Base-by-base conservation (phyloP, 2,797 vertebrate species). In the Premnoplex brunnescens region DNA sequence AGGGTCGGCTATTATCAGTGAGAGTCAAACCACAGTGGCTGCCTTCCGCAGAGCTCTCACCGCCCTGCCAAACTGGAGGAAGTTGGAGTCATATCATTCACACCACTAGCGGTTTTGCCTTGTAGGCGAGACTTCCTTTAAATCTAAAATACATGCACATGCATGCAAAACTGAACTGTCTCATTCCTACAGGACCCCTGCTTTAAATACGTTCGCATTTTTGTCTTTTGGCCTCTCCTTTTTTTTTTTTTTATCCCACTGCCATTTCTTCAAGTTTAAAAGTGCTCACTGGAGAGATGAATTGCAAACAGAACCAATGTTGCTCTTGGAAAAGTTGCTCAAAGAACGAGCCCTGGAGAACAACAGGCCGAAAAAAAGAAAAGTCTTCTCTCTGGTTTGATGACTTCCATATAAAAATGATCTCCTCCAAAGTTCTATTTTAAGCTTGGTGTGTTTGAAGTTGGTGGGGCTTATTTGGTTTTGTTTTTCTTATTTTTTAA, bases 1-100 rank as follows among this genome's bases (percentile, higher is more conserved):
- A 95, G 97, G 97, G 97, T 98, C 96, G 98, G 97, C 98, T 98
- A 98, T 99, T 98, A 98, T 98, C 98, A 98, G 97, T 96, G 97
- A 98, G 98, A 98, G 98, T 98, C 97, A 98, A 98, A 98, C 98
- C 98, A 97, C 98, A 98, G 97, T 96, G 97, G 90, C 96, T 98
- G 97, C 95, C 91, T 97, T 93, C 98, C 14, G 56, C 68, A 85
- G 95, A 91, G 88, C 93, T 96, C 81, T 88, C 91, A 66, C 91
- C 43, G 9, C 55, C 69, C 85, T 97, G 97, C 96, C 96, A 96
- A 94, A 73, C 82, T 89, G 69, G 95, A 96, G 97, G 97, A 96
- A 97, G 95, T 46, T 75, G 85, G 88, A 92, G 76, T 81, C 52
- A 13, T 91, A 94, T 87, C 96, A 95, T 96, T 95, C 92, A 90